These are phyloP conservation scores for Melanchra persicariae DNA, from an alignment of 2,888 invertebrate genomes.

Conservation along the genomic window DNA sequence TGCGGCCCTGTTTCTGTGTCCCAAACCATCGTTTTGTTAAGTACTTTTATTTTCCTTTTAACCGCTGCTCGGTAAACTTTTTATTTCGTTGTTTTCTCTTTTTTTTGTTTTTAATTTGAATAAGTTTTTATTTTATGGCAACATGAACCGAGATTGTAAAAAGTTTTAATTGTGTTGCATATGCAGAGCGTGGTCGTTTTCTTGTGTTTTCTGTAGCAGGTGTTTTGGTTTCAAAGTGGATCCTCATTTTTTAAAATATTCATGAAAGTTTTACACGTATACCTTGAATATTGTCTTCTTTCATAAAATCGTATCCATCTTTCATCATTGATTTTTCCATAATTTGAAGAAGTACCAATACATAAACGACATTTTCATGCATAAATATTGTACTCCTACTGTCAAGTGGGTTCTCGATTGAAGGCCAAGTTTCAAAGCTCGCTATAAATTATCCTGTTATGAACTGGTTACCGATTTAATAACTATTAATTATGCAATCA, in stretches of 20 bases:
- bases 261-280: neutral
- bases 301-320: constrained; percentile 4
- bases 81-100: constrained; percentile 69
- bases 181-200: constrained; percentile 26
- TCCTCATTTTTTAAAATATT: constrained; percentile 8
- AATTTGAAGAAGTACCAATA: too few relatives aligned
- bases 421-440: constrained; percentile 35
- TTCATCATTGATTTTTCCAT: neutral
- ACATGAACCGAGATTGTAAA: constrained; percentile 60
- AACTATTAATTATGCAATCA: constrained; percentile 50
- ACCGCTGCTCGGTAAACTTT: constrained; percentile 72
- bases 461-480: constrained; percentile 28
- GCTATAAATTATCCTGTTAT: constrained; percentile 35
- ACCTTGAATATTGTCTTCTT: constrained; percentile 2
- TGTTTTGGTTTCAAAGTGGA: neutral
- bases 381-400: constrained; percentile 11
- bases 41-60: constrained; percentile 75
- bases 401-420: neutral
- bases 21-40: constrained; percentile 69
- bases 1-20: constrained; percentile 62
- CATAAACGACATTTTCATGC: constrained; percentile 1
- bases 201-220: constrained; percentile 26
- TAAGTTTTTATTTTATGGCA: constrained; percentile 67
- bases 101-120: constrained; percentile 65
- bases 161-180: constrained; percentile 51